These are phyloP conservation scores for Cinclus cinclus DNA, from an alignment of 2,113 vertebrate species.

Conservation along the genomic window DNA sequence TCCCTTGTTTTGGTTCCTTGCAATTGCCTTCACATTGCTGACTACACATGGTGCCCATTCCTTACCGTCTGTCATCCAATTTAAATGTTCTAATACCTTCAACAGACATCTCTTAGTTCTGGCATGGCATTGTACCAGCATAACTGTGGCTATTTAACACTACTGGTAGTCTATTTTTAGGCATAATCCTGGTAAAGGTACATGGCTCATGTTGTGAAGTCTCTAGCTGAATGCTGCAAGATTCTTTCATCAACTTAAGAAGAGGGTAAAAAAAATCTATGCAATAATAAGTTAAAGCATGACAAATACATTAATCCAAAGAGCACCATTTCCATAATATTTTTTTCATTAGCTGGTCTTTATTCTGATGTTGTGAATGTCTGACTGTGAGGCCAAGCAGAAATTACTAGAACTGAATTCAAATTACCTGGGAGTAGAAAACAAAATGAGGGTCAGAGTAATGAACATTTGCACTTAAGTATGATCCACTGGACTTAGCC, in stretches of 20 bases:
- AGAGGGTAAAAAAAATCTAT: not conserved
- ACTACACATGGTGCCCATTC: not conserved
- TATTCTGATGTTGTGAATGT: not conserved
- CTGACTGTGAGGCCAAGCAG: not conserved
- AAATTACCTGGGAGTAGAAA: not conserved
- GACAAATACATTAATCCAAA: not conserved
- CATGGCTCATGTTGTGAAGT: not conserved
- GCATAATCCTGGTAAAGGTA: not conserved
- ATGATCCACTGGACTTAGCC: not conserved
- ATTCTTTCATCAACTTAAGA: not conserved
- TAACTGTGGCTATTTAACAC: not conserved
- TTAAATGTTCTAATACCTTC: slow-evolving; percentile 1
- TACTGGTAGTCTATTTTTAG: not conserved
- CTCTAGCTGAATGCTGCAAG: not conserved
- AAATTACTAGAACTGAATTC: not conserved
- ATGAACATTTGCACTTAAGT: not conserved
- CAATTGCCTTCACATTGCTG: not conserved
- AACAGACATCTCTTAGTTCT: not conserved
- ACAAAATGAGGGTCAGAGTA: not conserved
- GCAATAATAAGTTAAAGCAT: not conserved
- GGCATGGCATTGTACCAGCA: not conserved
- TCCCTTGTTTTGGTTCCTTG: not conserved
- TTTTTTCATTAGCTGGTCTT: not conserved
- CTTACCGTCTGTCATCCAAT: not conserved
- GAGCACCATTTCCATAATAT: not conserved